Conservation (phyloP, 2,888 invertebrate species). For the Nineta flava region DNA sequence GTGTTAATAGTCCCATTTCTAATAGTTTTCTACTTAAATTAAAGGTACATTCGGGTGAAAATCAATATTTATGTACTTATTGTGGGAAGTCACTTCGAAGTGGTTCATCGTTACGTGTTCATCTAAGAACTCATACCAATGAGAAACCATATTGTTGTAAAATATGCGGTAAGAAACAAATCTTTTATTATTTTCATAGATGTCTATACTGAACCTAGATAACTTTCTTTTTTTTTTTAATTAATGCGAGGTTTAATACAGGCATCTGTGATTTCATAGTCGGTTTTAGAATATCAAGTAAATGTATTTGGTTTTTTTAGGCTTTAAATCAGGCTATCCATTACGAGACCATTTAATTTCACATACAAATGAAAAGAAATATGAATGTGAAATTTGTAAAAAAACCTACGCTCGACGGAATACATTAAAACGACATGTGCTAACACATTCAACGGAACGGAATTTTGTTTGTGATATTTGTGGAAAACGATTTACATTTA, state of each 20-base stretch:
- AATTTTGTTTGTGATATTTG: background rate
- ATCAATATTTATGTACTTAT: constrained; percentile 7
- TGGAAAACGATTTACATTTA: background rate
- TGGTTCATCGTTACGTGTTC: constrained; percentile 3
- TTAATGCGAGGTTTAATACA: no score
- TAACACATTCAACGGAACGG: background rate
- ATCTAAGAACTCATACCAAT: constrained; percentile 2
- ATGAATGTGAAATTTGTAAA: background rate
- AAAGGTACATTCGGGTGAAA: constrained; percentile 2
- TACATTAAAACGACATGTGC: background rate
- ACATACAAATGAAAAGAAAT: background rate
- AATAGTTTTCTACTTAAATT: background rate
- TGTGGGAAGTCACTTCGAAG: constrained; percentile 7
- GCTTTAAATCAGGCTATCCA: no score
- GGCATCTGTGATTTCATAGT: no score
- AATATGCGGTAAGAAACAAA: no score
- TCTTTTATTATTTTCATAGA: no score
- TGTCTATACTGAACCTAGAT: no score
- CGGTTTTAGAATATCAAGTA: no score
- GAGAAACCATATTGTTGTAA: no score
- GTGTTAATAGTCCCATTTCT: no score
- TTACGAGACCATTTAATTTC: background rate
- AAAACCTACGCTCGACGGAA: background rate
- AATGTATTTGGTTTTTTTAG: no score
- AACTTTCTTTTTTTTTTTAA: no score